These are phyloP conservation scores for Morus bassanus DNA, from an alignment of 2,797 vertebrate genomes.

Conservation along the genomic window DNA sequence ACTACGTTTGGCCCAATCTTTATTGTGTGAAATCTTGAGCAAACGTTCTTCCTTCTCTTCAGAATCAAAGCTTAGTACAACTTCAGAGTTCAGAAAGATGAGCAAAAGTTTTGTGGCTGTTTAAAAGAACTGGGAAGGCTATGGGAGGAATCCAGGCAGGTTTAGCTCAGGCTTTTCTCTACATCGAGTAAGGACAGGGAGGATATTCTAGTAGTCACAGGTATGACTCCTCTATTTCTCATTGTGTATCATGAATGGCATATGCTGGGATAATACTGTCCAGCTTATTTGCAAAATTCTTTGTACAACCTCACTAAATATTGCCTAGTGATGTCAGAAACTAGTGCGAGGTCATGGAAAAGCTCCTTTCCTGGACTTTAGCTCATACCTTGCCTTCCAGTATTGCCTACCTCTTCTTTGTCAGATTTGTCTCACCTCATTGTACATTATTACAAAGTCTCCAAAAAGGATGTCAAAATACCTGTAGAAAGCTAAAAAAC, in stretches of 20 bases:
- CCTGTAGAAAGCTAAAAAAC: neutral
- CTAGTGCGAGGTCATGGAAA: neutral
- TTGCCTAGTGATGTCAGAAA: neutral
- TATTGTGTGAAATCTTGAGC: neutral
- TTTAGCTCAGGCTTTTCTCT: neutral
- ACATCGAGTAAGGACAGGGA: neutral
- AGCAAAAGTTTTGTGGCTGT: neutral
- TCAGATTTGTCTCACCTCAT: neutral
- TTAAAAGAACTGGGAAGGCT: neutral
- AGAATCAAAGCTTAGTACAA: neutral
- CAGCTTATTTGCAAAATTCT: neutral
- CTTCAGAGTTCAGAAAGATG: neutral
- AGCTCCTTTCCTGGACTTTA: neutral
- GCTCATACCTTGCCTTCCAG: neutral
- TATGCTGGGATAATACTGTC: neutral
- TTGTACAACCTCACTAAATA: neutral
- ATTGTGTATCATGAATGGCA: neutral
- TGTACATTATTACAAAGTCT: neutral
- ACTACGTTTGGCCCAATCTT: neutral
- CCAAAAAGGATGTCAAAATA: constrained; percentile 37
- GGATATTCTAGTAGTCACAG: neutral
- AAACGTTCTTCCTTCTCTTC: neutral
- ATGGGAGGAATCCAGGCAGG: neutral
- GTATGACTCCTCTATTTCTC: neutral
- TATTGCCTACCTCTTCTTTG: neutral